Percentiles rank a stretch among this genome's conserved stretches.
phyloP scores from a whole-genome alignment of 2,888 invertebrate species.

The Noctua janthina region DNA sequence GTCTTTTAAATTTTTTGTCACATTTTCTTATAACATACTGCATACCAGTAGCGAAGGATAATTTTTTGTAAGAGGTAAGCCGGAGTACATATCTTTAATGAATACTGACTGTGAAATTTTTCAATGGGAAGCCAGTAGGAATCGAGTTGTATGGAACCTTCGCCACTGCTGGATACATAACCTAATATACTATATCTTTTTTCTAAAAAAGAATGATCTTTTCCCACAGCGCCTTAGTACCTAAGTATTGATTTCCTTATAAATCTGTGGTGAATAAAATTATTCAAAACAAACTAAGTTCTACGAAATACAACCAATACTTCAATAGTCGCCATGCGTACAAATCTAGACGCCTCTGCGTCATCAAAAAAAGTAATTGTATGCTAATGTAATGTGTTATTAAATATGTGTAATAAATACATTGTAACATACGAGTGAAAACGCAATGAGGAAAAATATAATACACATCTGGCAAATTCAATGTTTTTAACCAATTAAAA shows the following conservation, averaged over 20 bases:
- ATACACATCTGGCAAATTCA: neutral
- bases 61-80: no score
- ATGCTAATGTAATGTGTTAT: slow-evolving; percentile 46
- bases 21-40: no score
- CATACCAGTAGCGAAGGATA: no score
- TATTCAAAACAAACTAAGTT: slow-evolving; percentile 39
- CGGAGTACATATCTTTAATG: no score
- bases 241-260: slow-evolving; percentile 30
- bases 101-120: no score
- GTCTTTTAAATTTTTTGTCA: no score
- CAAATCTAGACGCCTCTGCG: slow-evolving; percentile 55
- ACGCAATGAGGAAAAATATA: neutral
- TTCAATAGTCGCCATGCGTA: slow-evolving; percentile 33
- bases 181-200: no score
- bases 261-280: neutral
- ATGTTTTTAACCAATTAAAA: neutral
- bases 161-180: no score
- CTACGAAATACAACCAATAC: slow-evolving; percentile 41
- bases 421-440: neutral
- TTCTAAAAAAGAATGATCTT: no score
- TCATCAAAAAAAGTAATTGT: slow-evolving; percentile 58
- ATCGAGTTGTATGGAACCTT: no score
- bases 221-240: neutral
- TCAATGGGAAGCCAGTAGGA: no score
- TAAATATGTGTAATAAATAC: slow-evolving; percentile 19